phyloP scores from a whole-genome alignment of 1,140 invertebrate genomes.

The Hypsibius dujardini region DNA sequence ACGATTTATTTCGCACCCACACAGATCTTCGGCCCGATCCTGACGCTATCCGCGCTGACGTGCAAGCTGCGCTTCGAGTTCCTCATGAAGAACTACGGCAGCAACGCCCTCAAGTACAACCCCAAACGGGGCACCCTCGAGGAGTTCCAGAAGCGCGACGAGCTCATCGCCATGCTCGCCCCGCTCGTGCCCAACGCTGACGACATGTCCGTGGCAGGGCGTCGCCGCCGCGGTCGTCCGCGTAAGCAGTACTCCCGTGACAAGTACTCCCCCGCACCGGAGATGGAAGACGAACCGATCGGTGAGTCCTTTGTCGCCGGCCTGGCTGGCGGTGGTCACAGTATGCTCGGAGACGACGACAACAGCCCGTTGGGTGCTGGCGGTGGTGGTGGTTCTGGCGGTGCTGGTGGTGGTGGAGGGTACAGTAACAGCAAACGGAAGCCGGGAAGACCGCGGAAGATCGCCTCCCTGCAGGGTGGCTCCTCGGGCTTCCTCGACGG shows the following conservation, averaged over 20 bases:
- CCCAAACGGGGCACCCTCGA: constrained; percentile 10
- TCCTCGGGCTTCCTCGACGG: neutral
- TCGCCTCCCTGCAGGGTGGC: neutral
- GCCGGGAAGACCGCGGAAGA: constrained; percentile 8
- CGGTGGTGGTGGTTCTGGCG: too few relatives aligned
- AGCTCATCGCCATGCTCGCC: neutral
- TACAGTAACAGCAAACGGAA: neutral
- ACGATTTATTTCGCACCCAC: too few relatives aligned
- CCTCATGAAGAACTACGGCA: constrained; percentile 12
- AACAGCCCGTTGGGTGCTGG: too few relatives aligned
- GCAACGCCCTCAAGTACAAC: constrained; percentile 9
- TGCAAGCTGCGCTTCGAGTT: constrained; percentile 16
- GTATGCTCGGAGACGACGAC: too few relatives aligned
- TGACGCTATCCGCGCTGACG: neutral
- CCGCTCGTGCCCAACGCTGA: neutral
- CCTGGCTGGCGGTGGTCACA: too few relatives aligned
- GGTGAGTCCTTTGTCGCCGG: too few relatives aligned
- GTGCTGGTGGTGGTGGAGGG: too few relatives aligned
- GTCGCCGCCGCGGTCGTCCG: constrained; percentile 1
- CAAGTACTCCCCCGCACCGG: too few relatives aligned
- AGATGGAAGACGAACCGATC: too few relatives aligned
- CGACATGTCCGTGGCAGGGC: neutral
- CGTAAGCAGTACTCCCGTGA: neutral
- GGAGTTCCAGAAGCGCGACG: constrained; percentile 6
- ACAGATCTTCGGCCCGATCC: constrained; percentile 8